phyloP scores from a whole-genome alignment of 1,140 invertebrate genomes.

The Rhagoletis pomonella region DNA sequence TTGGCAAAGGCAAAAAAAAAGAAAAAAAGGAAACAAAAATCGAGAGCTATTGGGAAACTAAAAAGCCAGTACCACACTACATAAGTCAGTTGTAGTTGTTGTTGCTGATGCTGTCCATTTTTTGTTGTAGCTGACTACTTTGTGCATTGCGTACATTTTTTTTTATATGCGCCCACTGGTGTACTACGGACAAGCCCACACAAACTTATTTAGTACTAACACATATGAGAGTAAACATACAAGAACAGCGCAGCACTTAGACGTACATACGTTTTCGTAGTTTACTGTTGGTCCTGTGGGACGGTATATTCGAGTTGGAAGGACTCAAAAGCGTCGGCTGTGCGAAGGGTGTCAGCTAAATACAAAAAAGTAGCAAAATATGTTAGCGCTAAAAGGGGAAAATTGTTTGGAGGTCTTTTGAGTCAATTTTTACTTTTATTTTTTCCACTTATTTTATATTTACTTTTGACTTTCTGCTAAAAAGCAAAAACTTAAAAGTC shows the following conservation, averaged over 20 bases:
- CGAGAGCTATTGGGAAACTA: neutral
- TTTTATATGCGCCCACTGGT: constrained; percentile 12
- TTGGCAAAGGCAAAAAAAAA: neutral
- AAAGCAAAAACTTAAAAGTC: constrained; percentile 23
- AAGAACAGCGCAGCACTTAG: neutral
- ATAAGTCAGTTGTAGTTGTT: neutral
- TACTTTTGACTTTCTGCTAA: neutral
- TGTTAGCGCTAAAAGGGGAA: constrained; percentile 18
- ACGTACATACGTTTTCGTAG: constrained; percentile 12
- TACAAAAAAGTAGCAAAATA: neutral
- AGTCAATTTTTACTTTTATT: neutral
- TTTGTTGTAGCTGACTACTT: neutral
- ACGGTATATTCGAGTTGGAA: neutral
- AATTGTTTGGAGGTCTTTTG: neutral
- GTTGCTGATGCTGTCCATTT: neutral
- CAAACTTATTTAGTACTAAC: neutral
- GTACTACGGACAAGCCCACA: neutral
- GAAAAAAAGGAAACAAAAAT: neutral
- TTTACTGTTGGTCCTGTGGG: constrained; percentile 41
- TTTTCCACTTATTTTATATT: constrained; percentile 1
- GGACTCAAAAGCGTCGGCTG: neutral
- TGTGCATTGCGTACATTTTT: constrained; percentile 33
- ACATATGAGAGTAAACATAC: neutral
- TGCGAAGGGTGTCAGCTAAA: neutral
- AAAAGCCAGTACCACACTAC: constrained; percentile 4